Evolutionary conservation across 2,888 invertebrate genomes (phyloP), one percentile per base, ranked within the genome.

Genomic region (Patella caerulea): DNA sequence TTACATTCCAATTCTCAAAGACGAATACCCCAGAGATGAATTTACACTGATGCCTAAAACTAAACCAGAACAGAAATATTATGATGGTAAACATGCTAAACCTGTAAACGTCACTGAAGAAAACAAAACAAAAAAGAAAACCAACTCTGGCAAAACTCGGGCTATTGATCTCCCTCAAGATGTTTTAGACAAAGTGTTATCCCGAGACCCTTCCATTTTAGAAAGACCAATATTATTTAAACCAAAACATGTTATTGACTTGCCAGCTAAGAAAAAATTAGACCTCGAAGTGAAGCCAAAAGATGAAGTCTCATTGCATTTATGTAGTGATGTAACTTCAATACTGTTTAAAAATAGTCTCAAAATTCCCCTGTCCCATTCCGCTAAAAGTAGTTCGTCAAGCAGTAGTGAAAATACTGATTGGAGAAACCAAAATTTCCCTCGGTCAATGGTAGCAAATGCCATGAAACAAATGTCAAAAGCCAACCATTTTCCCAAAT

Each of bases 1-100:
- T 2, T 91, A 90, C 78, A 76, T 86, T 3, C 81, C 87, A 5
- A 85, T 86, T 70, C 83, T 91, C 15, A 82, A 80, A 11, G 91
- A 91, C 79, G 87, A 89, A 65, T 91, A 89, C 75, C 91, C 91
- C 0, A 79, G 90, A 15, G 91, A 91, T 82, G 87, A 87, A 69
- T 91, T 85, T 79, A 90, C 91, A 11, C 86, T 86, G 83, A 86
- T 89, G 87, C 90, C 90, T 0, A 80, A 80, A 34, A 79, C 81
- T 0, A 83, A 86, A 73, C 83, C 83, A 4, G 85, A 83, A 17
- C 85, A 86, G 14, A 88, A 86, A 75, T 88, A 83, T 78, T 89
- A 80, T 81, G 87, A 88, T 74, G 89, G 89, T 9, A 85, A 84
- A 75, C 84, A 84, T 80, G 84, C 81, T 29, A 76, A 77, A 3